Evolutionary conservation across 1,140 invertebrate genomes (phyloP).

Genomic region (Papilio polytes): DNA sequence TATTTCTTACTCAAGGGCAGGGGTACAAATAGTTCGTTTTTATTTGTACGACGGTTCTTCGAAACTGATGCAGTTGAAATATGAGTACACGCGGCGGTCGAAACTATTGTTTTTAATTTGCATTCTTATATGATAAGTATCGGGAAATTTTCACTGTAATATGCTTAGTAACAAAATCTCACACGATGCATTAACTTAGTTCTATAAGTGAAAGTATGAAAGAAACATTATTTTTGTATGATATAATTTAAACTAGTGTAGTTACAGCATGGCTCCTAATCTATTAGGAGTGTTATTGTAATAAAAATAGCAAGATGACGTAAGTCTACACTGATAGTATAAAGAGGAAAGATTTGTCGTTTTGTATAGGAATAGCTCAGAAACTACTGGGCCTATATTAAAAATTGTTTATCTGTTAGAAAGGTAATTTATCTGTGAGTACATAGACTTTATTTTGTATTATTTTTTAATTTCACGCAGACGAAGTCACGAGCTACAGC

Average conservation of each 20-base stretch:
- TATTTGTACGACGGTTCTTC: constrained; percentile 69
- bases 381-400: no score
- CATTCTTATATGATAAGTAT: constrained; percentile 52
- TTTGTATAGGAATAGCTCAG: no score
- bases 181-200: background rate
- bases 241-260: background rate
- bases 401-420: no score
- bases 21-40: constrained; percentile 70
- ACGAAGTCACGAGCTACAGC: no score
- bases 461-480: no score
- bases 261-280: background rate
- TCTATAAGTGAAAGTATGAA: background rate
- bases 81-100: constrained; percentile 55
- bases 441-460: no score
- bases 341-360: no score
- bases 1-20: constrained; percentile 77
- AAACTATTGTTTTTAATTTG: constrained; percentile 63
- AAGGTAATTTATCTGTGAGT: no score
- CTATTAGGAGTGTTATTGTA: background rate
- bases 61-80: constrained; percentile 54
- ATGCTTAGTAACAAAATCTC: background rate
- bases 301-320: no score
- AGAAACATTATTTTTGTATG: background rate
- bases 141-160: background rate
- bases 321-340: no score